Conservation (phyloP, 1,140 invertebrate species). For the Macrobrachium nipponense region DNA sequence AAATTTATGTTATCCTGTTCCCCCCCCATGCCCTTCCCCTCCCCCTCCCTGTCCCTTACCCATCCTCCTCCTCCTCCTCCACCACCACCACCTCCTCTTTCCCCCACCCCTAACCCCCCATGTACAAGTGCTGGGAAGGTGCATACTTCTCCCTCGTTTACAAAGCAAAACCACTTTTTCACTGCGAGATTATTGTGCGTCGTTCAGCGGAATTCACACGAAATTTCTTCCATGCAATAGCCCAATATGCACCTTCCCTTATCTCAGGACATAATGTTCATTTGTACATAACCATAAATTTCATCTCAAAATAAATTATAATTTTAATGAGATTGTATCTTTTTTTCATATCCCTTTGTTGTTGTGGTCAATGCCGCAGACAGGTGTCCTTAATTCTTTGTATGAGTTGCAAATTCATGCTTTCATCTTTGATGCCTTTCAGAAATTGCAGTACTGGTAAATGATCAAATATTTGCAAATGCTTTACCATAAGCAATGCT, state of each 20-base stretch:
- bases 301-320: slow-evolving; percentile 62
- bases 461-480: too few species aligned
- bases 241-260: slow-evolving; percentile 62
- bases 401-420: too few species aligned
- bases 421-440: too few species aligned
- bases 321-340: slow-evolving; percentile 19
- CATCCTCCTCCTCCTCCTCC: too few species aligned
- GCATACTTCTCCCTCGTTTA: slow-evolving; percentile 49
- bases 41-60: too few species aligned
- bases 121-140: slow-evolving; percentile 60
- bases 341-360: too few species aligned
- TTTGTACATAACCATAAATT: slow-evolving; percentile 61
- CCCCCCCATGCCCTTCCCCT: too few species aligned
- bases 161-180: slow-evolving; percentile 31
- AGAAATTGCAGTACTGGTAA: too few species aligned
- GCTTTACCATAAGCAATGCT: too few species aligned
- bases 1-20: slow-evolving; percentile 55
- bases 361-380: too few species aligned
- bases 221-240: slow-evolving; percentile 55
- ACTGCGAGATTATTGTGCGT: slow-evolving; percentile 30
- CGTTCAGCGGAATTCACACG: slow-evolving; percentile 40
- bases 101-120: background rate
- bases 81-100: too few species aligned
- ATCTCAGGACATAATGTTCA: slow-evolving; percentile 61
- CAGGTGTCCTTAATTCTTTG: too few species aligned